Evolutionary conservation across 2,888 invertebrate genomes (phyloP).

Genomic region (Nymphalis urticae): DNA sequence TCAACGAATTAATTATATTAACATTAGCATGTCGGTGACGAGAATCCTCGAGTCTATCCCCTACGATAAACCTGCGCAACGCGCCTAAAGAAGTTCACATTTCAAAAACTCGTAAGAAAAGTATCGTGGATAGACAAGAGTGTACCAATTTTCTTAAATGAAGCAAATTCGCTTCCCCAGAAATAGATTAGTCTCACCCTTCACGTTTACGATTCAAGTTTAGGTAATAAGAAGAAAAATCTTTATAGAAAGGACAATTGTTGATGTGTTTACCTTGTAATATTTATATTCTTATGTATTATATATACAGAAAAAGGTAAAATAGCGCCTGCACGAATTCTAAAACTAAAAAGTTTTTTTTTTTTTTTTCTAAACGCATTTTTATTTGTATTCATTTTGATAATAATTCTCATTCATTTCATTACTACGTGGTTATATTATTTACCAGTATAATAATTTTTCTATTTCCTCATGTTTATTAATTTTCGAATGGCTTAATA

Average conservation of each 20-base stretch:
- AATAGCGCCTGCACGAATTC: no score
- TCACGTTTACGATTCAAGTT: slow-evolving; percentile 34
- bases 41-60: no score
- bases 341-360: no score
- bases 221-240: slow-evolving; percentile 30
- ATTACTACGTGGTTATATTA: not conserved
- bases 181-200: slow-evolving; percentile 31
- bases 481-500: slow-evolving; percentile 1
- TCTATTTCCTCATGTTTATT: not conserved
- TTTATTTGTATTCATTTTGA: no score
- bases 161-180: slow-evolving; percentile 19
- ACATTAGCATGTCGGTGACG: no score
- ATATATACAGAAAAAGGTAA: no score
- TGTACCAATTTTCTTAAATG: slow-evolving; percentile 5
- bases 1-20: no score
- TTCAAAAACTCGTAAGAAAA: not conserved
- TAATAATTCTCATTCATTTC: no score
- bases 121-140: not conserved
- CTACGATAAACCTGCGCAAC: no score
- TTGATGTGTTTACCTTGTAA: slow-evolving; percentile 32
- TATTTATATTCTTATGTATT: not conserved
- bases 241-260: slow-evolving; percentile 28
- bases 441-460: not conserved
- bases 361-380: no score
- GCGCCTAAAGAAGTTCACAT: no score